Evolutionary conservation across 2,113 vertebrate species (phyloP).

Genomic region (Brienomyrus brachyistius): DNA sequence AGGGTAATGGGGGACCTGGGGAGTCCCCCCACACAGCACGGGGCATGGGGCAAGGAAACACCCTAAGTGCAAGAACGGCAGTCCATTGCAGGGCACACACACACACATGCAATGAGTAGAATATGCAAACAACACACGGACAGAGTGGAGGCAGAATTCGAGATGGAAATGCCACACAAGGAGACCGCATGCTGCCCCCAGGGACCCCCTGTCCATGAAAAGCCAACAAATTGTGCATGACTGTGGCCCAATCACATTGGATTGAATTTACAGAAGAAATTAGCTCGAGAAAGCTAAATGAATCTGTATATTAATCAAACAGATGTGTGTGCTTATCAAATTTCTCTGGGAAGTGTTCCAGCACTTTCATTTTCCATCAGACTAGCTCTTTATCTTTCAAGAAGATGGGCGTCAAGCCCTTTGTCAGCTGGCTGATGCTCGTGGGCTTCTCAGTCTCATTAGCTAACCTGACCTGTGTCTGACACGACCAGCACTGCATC

Average conservation of each 20-base stretch:
- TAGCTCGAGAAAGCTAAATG: slow-evolving; percentile 28
- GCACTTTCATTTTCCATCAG: slow-evolving; percentile 23
- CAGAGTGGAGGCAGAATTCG: background rate
- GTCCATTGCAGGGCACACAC: background rate
- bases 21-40: background rate
- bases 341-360: slow-evolving; percentile 25
- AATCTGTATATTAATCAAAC: slow-evolving; percentile 36
- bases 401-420: background rate
- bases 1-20: background rate
- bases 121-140: background rate
- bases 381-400: slow-evolving; percentile 9
- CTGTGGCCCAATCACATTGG: background rate
- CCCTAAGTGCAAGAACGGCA: background rate
- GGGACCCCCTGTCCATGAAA: background rate
- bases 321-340: slow-evolving; percentile 27
- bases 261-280: slow-evolving; percentile 7
- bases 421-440: background rate
- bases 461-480: background rate
- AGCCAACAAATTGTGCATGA: background rate
- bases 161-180: background rate
- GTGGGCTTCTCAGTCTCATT: background rate
- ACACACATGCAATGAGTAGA: background rate
- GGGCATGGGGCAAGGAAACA: background rate
- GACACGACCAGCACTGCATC: background rate
- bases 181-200: background rate